Percentiles rank a stretch among this genome's conserved stretches.
These are phyloP conservation scores for Ryuthela nishihirai DNA, from an alignment of 2,888 invertebrate genomes.

Conservation along the genomic window DNA sequence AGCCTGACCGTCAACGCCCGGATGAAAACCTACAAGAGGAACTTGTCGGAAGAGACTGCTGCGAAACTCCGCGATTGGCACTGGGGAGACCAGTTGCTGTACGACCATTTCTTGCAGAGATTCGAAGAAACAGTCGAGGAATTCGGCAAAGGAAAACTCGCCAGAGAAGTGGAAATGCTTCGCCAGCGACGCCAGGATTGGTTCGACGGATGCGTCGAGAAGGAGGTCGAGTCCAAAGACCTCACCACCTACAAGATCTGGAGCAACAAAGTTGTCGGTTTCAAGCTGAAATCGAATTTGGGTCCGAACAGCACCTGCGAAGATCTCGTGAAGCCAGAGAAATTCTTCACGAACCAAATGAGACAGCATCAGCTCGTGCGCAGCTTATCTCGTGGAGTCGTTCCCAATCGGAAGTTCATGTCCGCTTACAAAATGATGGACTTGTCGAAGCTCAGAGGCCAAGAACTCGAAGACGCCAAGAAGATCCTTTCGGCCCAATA, in stretches of 20 bases:
- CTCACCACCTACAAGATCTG: constrained; percentile 29
- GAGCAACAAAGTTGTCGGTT: constrained; percentile 32
- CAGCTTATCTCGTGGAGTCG: constrained; percentile 18
- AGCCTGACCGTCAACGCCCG: constrained; percentile 45
- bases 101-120: constrained; percentile 42
- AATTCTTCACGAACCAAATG: constrained; percentile 28
- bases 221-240: constrained; percentile 24
- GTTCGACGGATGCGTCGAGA: constrained; percentile 32
- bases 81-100: constrained; percentile 42
- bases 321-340: constrained; percentile 34
- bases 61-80: constrained; percentile 42
- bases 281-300: constrained; percentile 14
- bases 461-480: constrained; percentile 19
- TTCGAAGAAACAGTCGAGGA: constrained; percentile 33
- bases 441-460: constrained; percentile 20
- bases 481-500: constrained; percentile 16
- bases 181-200: constrained; percentile 21
- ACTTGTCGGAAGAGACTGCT: constrained; percentile 35
- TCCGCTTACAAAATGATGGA: constrained; percentile 19
- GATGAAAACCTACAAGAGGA: constrained; percentile 24
- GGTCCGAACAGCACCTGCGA: constrained; percentile 26
- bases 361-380: constrained; percentile 30
- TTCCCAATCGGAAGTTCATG: constrained; percentile 19
- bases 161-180: constrained; percentile 28
- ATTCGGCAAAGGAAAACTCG: constrained; percentile 25